A percentile compares a stretch with the other conserved stretches of the same genome.
Conservation (phyloP, 2,797 vertebrate species). For the Harpagifer antarcticus region DNA sequence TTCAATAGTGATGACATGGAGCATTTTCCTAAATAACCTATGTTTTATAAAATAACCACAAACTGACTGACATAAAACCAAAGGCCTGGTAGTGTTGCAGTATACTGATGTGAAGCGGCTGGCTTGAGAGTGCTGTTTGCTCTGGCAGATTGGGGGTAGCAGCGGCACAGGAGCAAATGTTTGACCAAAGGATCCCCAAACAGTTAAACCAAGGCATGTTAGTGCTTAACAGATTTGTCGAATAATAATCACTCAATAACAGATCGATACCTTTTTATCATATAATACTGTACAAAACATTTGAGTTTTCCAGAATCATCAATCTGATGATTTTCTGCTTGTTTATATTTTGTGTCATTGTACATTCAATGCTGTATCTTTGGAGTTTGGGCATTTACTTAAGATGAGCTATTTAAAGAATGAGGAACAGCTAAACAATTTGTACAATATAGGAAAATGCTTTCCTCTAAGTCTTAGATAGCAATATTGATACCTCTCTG, state of each 20-base stretch:
- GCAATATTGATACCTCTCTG: background rate
- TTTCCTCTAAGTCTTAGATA: background rate
- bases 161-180: background rate
- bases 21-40: background rate
- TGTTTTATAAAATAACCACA: background rate
- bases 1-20: background rate
- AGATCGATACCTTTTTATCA: too few relatives aligned
- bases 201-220: background rate
- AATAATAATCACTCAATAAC: too few relatives aligned
- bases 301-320: too few relatives aligned
- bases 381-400: too few relatives aligned
- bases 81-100: background rate
- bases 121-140: background rate
- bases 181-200: background rate
- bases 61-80: background rate
- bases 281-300: too few relatives aligned
- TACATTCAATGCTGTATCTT: background rate
- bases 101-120: background rate
- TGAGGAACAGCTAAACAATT: too few relatives aligned
- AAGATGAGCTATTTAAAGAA: too few relatives aligned
- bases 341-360: background rate
- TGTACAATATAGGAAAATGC: too few relatives aligned
- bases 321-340: too few relatives aligned
- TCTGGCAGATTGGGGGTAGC: background rate
- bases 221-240: too few relatives aligned